These are phyloP conservation scores for Pseudochirops cupreus DNA, from an alignment of 2,797 vertebrate genomes.

Conservation along the genomic window DNA sequence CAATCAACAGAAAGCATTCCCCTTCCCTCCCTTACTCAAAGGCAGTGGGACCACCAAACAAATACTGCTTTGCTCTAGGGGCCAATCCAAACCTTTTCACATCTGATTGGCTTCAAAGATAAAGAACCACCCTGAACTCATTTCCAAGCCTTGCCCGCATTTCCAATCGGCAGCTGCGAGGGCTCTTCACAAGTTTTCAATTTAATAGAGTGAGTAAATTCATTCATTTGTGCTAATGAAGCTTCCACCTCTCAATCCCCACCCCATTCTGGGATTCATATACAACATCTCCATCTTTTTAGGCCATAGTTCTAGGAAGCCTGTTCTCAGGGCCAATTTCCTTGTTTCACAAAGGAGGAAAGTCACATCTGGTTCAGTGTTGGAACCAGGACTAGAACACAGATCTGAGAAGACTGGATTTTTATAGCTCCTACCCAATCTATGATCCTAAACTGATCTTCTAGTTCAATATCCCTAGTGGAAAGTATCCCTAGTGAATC, in stretches of 20 bases:
- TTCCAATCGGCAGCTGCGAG: not conserved
- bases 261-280: not conserved
- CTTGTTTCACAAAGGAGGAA: not conserved
- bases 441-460: not conserved
- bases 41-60: not conserved
- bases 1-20: not conserved
- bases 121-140: not conserved
- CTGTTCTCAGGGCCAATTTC: not conserved
- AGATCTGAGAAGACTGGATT: not conserved
- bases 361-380: not conserved
- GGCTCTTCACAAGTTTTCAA: constrained; percentile 5
- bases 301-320: not conserved
- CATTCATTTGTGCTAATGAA: constrained; percentile 5
- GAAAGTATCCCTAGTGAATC: not conserved
- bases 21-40: not conserved
- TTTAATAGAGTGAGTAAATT: constrained; percentile 12
- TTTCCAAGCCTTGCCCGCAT: not conserved
- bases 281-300: not conserved
- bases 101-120: constrained; percentile 16
- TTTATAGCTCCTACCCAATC: not conserved
- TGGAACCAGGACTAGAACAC: not conserved
- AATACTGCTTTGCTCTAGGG: constrained; percentile 5
- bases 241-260: not conserved
- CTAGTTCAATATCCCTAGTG: not conserved
- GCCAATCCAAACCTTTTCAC: constrained; percentile 7